Conservation (phyloP, 2,113 vertebrate species). For the Macquaria australasica region DNA sequence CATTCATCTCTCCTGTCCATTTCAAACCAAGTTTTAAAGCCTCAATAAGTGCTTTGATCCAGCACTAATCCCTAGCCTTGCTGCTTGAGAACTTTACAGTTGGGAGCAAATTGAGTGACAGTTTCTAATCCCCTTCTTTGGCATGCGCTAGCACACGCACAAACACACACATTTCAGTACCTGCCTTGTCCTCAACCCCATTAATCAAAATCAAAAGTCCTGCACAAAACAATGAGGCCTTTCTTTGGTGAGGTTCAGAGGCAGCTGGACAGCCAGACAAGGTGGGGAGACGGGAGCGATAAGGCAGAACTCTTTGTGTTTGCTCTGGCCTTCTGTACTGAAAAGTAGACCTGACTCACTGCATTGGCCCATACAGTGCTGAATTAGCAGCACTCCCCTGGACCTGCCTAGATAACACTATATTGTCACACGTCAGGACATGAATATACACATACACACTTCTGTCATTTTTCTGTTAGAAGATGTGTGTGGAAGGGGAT, state of each 20-base stretch:
- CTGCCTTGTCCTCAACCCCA: constrained; percentile 29
- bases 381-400: constrained; percentile 31
- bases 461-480: background rate
- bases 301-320: constrained; percentile 28
- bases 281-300: constrained; percentile 9
- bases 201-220: constrained; percentile 56
- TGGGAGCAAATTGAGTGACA: constrained; percentile 52
- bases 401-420: constrained; percentile 18
- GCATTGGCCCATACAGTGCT: constrained; percentile 10
- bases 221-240: constrained; percentile 28
- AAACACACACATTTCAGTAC: constrained; percentile 6
- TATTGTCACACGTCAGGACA: constrained; percentile 18
- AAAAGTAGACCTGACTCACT: constrained; percentile 14
- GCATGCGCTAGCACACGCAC: constrained; percentile 8
- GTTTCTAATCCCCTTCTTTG: constrained; percentile 54
- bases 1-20: constrained; percentile 27
- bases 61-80: constrained; percentile 39
- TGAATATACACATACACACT: background rate
- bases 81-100: constrained; percentile 42
- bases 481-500: background rate
- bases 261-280: constrained; percentile 38
- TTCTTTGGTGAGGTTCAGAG: constrained; percentile 23
- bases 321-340: constrained; percentile 11
- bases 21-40: constrained; percentile 35
- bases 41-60: constrained; percentile 64